Conservation (phyloP, 1,140 invertebrate species). For the Microplitis mediator region DNA sequence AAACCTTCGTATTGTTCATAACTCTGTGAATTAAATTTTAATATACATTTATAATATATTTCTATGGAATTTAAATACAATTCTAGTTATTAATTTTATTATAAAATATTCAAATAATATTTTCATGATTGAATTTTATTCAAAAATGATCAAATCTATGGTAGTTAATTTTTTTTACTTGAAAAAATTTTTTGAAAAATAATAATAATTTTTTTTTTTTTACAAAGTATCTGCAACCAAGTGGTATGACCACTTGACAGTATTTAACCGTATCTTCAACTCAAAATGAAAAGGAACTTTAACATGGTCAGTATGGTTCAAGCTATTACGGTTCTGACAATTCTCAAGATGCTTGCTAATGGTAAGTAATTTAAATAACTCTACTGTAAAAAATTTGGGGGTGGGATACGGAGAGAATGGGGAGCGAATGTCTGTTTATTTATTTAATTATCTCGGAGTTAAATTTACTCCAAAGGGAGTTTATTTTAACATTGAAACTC, state of each 20-base stretch:
- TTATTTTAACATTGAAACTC: too few relatives aligned
- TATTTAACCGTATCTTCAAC: conserved; percentile 39
- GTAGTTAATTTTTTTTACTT: too few relatives aligned
- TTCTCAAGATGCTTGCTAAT: conserved; percentile 80
- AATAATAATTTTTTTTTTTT: not conserved
- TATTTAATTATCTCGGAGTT: too few relatives aligned
- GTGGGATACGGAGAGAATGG: too few relatives aligned
- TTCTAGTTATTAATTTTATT: too few relatives aligned
- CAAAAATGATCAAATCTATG: too few relatives aligned
- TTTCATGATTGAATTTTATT: too few relatives aligned
- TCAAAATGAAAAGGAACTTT: conserved; percentile 68
- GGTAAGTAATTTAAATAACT: conserved; percentile 63
- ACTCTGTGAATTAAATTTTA: not conserved
- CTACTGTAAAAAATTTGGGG: too few relatives aligned
- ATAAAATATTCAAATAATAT: too few relatives aligned
- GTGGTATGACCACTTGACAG: conserved; percentile 56
- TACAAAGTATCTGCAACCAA: conserved; percentile 34
- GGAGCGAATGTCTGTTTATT: too few relatives aligned
- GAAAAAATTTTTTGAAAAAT: not conserved
- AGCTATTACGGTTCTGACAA: conserved; percentile 81
- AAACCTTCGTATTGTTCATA: not conserved
- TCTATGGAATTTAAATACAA: not conserved
- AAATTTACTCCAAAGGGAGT: too few relatives aligned
- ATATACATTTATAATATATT: not conserved
- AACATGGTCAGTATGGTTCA: conserved; percentile 76